These are phyloP conservation scores for Lepidochitona cinerea DNA, from an alignment of 2,888 invertebrate species.

Conservation along the genomic window DNA sequence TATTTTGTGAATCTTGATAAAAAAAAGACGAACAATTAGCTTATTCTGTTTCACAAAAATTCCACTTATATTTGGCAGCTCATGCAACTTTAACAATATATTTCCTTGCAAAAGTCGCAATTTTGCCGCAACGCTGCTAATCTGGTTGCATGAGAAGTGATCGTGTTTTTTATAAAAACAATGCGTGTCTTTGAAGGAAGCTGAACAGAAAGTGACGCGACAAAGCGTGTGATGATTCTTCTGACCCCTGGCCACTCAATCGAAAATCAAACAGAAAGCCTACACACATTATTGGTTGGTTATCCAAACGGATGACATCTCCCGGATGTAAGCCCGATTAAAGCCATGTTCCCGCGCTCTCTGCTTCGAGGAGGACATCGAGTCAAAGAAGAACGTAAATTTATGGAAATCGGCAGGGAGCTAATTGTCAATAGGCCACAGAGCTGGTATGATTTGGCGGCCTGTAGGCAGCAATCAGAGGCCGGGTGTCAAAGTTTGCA, in stretches of 20 bases:
- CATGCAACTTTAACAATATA: too few species aligned
- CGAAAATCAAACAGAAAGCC: neutral
- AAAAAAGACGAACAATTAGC: too few species aligned
- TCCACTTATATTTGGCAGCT: too few species aligned
- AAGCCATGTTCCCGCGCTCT: neutral
- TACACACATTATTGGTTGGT: neutral
- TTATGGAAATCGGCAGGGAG: neutral
- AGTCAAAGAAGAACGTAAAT: neutral
- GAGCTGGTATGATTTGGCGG: neutral
- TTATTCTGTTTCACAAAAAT: too few species aligned
- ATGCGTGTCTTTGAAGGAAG: neutral
- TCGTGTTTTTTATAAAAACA: neutral
- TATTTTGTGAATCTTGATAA: too few species aligned
- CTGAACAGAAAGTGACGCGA: neutral
- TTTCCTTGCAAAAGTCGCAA: too few species aligned
- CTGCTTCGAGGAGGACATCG: neutral
- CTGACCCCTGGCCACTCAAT: neutral
- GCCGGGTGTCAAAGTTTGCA: conserved; percentile 4
- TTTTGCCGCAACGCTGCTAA: too few species aligned
- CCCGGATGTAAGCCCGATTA: conserved; percentile 2
- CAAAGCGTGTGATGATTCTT: conserved; percentile 4
- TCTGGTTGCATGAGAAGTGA: too few species aligned
- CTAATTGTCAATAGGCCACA: neutral
- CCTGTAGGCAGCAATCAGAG: neutral
- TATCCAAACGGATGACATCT: neutral